Percentiles rank a stretch among this genome's conserved stretches.
phyloP scores from a whole-genome alignment of 2,797 vertebrate genomes.

The Cryptoprocta ferox region DNA sequence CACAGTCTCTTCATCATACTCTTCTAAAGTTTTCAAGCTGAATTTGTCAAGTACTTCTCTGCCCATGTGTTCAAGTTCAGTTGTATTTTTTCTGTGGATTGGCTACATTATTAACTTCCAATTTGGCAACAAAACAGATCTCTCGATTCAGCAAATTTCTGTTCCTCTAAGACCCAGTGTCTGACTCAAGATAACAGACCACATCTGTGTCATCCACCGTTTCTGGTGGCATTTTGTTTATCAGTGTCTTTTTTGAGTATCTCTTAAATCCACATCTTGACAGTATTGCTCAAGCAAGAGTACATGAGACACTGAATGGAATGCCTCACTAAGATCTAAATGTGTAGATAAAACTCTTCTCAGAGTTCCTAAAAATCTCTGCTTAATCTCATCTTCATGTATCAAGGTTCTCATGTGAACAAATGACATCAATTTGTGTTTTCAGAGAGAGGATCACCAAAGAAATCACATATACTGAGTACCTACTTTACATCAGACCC shows the following conservation, averaged over 20 bases:
- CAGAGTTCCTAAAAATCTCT: constrained; percentile 19
- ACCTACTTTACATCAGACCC: neutral
- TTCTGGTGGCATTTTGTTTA: constrained; percentile 20
- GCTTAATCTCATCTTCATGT: neutral
- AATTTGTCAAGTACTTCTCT: constrained; percentile 6
- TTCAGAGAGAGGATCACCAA: neutral
- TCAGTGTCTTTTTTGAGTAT: neutral
- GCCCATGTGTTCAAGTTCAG: neutral
- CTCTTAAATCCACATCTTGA: neutral
- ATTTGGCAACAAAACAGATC: constrained; percentile 27
- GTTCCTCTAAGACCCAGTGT: neutral
- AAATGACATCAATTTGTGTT: constrained; percentile 23
- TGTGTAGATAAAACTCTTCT: neutral
- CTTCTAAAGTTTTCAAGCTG: constrained; percentile 27
- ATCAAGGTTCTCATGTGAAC: neutral
- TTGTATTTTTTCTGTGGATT: constrained; percentile 41
- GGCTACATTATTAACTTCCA: neutral
- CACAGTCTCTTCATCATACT: neutral
- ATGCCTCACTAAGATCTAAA: neutral
- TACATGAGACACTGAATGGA: neutral
- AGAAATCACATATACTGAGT: neutral
- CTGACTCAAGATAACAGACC: neutral
- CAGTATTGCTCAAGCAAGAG: constrained; percentile 20
- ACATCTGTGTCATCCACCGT: neutral
- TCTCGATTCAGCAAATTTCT: constrained; percentile 34